phyloP scores from a whole-genome alignment of 2,797 vertebrate genomes.

The Mus caroli region DNA sequence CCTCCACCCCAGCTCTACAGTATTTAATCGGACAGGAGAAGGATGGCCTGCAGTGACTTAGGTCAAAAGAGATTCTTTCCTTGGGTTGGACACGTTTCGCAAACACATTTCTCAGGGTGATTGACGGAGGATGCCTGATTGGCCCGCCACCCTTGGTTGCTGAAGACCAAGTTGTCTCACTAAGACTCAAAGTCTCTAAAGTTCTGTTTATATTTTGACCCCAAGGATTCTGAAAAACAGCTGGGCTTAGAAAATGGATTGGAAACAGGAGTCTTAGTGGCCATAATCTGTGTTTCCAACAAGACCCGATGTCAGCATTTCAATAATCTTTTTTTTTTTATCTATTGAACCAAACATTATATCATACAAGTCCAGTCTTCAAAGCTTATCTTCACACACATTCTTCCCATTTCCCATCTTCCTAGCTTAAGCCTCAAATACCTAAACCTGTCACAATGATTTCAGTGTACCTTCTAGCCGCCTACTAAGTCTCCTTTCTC shows the following conservation, averaged over 20 bases:
- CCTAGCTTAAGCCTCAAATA: not conserved
- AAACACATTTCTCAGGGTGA: not conserved
- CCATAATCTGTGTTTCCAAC: not conserved
- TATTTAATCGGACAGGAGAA: not conserved
- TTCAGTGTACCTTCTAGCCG: not conserved
- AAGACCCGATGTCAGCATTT: constrained; percentile 13
- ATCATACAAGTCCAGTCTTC: not conserved
- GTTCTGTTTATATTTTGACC: not conserved
- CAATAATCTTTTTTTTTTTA: not conserved
- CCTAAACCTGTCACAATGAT: not conserved
- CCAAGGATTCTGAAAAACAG: not conserved
- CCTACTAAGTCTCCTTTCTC: not conserved
- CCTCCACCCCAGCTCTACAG: not conserved
- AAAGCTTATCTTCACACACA: not conserved
- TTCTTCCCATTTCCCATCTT: not conserved
- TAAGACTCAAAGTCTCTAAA: not conserved
- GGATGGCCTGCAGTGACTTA: not conserved
- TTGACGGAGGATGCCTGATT: not conserved
- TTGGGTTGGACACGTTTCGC: not conserved
- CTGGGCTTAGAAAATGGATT: not conserved
- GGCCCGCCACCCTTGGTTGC: not conserved
- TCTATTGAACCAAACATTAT: not conserved
- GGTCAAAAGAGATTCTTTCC: not conserved
- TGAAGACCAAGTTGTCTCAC: not conserved
- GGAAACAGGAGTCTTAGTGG: not conserved